Conservation (phyloP, 2,797 vertebrate species). For the Sarcoramphus papa region DNA sequence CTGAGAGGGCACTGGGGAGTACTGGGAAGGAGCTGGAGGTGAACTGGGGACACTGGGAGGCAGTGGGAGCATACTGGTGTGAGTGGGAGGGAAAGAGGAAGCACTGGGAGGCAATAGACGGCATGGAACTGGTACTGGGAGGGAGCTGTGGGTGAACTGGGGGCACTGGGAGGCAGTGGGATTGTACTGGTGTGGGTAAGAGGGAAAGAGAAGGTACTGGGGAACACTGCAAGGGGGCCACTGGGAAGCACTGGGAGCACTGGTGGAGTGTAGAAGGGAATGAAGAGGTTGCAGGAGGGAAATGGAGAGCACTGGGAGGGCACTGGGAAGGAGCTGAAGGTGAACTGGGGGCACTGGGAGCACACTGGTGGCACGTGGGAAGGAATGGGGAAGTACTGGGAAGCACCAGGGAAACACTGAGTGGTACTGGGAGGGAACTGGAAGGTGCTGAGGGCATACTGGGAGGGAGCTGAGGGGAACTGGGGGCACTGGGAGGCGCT, state of each 20-base stretch:
- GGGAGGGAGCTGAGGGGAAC: background rate
- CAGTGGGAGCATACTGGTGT: background rate
- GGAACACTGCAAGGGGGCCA: too few species aligned
- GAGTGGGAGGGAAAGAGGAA: background rate
- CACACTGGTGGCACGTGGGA: background rate
- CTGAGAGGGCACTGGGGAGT: too few species aligned
- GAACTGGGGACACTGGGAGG: background rate
- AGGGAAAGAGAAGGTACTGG: background rate
- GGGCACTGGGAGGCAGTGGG: background rate
- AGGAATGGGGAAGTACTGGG: background rate
- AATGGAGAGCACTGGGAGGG: background rate
- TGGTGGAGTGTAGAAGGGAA: background rate
- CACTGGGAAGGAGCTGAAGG: background rate
- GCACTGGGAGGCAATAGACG: background rate
- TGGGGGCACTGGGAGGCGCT: background rate
- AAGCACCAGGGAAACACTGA: too few species aligned
- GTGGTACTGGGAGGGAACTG: background rate
- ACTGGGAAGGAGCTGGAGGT: background rate
- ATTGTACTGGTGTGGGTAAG: background rate
- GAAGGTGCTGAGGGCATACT: background rate
- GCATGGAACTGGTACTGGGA: background rate
- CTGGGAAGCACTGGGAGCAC: background rate
- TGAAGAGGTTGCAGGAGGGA: background rate
- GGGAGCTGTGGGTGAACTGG: background rate
- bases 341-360: background rate